Evolutionary conservation across 2,888 invertebrate species (phyloP).

Genomic region (Helicoverpa assulta): DNA sequence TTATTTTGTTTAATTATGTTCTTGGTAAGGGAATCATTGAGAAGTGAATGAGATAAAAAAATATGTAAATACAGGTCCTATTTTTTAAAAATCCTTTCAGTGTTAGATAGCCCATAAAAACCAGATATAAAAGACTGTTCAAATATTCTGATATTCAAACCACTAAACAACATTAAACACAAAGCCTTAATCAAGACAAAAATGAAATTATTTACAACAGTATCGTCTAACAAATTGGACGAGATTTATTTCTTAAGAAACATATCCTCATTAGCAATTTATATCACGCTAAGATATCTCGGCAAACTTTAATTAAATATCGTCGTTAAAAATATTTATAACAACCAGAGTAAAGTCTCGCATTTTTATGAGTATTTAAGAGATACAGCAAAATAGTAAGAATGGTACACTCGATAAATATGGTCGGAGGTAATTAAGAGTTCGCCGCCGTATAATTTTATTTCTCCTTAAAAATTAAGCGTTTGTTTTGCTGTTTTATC

Average conservation of each 20-base stretch:
- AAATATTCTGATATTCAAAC: not conserved
- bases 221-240: constrained; percentile 28
- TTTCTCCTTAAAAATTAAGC: not conserved
- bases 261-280: constrained; percentile 71
- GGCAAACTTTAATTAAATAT: constrained; percentile 78
- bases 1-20: too few species aligned
- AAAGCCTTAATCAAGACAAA: constrained; percentile 33
- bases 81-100: too few species aligned
- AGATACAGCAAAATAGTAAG: constrained; percentile 63
- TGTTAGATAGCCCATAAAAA: too few species aligned
- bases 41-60: too few species aligned
- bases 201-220: constrained; percentile 39
- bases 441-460: constrained; percentile 27
- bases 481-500: not conserved
- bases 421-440: constrained; percentile 34
- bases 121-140: too few species aligned
- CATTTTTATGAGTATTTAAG: constrained; percentile 85
- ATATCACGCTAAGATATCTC: constrained; percentile 71
- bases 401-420: constrained; percentile 43
- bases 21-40: too few species aligned
- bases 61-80: too few species aligned
- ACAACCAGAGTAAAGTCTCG: constrained; percentile 75
- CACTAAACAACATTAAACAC: constrained; percentile 21
- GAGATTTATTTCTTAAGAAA: constrained; percentile 53
- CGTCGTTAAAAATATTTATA: constrained; percentile 88